Percentiles rank a stretch among this genome's conserved stretches.
These are phyloP conservation scores for Phoebastria nigripes DNA, from an alignment of 2,797 vertebrate species.

Conservation along the genomic window DNA sequence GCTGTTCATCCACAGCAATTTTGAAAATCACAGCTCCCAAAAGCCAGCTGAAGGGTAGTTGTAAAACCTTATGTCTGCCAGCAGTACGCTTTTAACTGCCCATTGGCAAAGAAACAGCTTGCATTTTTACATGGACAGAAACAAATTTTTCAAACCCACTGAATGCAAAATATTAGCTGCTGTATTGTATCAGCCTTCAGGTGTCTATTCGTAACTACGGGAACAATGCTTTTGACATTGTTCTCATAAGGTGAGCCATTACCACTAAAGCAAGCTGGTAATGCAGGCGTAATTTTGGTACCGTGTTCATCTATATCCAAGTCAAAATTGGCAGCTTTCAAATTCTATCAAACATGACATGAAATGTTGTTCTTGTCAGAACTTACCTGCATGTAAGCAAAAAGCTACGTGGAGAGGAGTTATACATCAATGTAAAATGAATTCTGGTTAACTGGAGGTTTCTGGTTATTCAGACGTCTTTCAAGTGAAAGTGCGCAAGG, in stretches of 20 bases:
- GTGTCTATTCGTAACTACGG: rapidly evolving
- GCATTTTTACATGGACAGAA: background rate
- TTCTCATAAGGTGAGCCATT: rapidly evolving
- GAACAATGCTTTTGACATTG: rapidly evolving
- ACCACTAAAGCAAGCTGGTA: background rate
- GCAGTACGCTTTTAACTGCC: rapidly evolving
- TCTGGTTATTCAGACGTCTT: background rate
- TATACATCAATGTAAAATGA: background rate
- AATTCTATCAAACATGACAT: background rate
- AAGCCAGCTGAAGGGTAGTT: background rate
- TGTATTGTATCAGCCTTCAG: background rate
- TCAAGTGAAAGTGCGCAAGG: background rate
- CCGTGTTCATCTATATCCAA: rapidly evolving
- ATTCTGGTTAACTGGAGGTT: background rate
- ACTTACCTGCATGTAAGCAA: background rate
- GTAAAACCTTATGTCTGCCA: background rate
- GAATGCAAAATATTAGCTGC: background rate
- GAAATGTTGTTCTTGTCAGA: background rate
- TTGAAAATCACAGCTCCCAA: background rate
- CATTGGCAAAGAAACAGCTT: background rate
- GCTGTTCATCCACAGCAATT: background rate
- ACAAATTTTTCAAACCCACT: background rate
- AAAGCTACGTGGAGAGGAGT: background rate
- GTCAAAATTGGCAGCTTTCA: background rate
- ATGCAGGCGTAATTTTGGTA: rapidly evolving